phyloP scores from a whole-genome alignment of 2,888 invertebrate species.

The Auanema sp. region DNA sequence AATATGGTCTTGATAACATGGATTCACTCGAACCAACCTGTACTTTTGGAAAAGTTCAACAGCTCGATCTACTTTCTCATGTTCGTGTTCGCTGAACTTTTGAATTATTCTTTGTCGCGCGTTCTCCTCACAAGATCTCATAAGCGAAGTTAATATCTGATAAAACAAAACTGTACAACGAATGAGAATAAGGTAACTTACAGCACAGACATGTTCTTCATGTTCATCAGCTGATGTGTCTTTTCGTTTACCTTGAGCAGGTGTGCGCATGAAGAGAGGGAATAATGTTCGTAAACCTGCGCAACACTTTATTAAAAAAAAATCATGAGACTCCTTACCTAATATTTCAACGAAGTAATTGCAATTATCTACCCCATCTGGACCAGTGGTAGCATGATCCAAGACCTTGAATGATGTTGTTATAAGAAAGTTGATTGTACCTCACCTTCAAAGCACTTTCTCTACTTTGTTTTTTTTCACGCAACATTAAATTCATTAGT shows the following conservation, averaged over 20 bases:
- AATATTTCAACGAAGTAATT: conserved; percentile 97
- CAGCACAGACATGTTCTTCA: conserved; percentile 80
- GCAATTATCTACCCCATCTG: conserved; percentile 85
- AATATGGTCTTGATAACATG: too few relatives aligned
- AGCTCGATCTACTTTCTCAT: conserved; percentile 93
- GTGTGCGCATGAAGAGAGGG: conserved; percentile 98
- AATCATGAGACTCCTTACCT: conserved; percentile 64
- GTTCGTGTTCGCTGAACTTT: conserved; percentile 96
- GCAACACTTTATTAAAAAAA: neutral
- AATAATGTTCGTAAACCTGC: conserved; percentile 86
- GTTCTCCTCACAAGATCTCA: conserved; percentile 86
- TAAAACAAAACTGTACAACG: conserved; percentile 9
- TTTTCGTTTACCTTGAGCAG: conserved; percentile 77
- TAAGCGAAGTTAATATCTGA: conserved; percentile 79
- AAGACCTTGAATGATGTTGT: too few relatives aligned
- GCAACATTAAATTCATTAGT: conserved; percentile 97
- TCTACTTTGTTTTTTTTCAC: conserved; percentile 92
- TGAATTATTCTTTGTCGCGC: conserved; percentile 86
- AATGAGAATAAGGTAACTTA: conserved; percentile 22
- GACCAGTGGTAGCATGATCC: conserved; percentile 93
- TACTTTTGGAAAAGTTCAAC: conserved; percentile 94
- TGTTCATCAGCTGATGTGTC: conserved; percentile 62
- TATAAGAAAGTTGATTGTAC: too few relatives aligned
- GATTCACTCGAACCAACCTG: conserved; percentile 25
- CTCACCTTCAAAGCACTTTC: conserved; percentile 84